These are phyloP conservation scores for Epirrhoe alternata DNA, from an alignment of 2,888 invertebrate genomes.

Conservation along the genomic window DNA sequence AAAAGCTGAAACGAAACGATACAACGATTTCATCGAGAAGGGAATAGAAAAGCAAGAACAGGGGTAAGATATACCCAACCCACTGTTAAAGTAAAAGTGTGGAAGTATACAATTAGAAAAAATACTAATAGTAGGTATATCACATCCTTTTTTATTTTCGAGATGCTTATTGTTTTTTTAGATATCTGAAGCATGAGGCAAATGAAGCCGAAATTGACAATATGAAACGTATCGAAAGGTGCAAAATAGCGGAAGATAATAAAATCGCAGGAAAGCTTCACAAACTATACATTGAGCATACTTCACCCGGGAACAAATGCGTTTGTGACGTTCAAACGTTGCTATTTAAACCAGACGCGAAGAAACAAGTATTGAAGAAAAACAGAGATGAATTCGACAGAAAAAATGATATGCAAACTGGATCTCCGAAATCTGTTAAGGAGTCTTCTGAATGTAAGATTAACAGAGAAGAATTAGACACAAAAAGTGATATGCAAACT, in stretches of 20 bases:
- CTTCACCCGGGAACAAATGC: slow-evolving; percentile 30
- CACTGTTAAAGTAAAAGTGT: too few relatives aligned
- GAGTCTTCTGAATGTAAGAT: too few relatives aligned
- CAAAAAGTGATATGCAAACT: not conserved
- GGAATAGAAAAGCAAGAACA: slow-evolving; percentile 46
- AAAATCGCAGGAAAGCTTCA: slow-evolving; percentile 21
- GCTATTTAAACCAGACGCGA: slow-evolving; percentile 18
- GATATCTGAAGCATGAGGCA: slow-evolving; percentile 23
- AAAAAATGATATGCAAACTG: not conserved
- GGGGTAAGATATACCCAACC: slow-evolving; percentile 48
- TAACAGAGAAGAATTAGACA: not conserved
- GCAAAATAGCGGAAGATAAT: slow-evolving; percentile 27
- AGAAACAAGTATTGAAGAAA: slow-evolving; percentile 13
- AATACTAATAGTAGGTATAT: too few relatives aligned
- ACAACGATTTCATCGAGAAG: slow-evolving; percentile 56
- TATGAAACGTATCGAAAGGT: slow-evolving; percentile 20
- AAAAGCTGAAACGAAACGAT: slow-evolving; percentile 49
- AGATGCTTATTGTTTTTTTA: slow-evolving; percentile 1
- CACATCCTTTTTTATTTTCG: too few relatives aligned
- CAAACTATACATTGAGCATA: slow-evolving; percentile 7
- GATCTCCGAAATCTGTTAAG: not conserved
- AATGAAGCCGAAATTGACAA: slow-evolving; percentile 21
- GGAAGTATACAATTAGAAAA: too few relatives aligned
- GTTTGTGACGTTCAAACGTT: slow-evolving; percentile 33
- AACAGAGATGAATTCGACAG: not conserved